Percentiles rank a stretch among this genome's conserved stretches.
phyloP scores from a whole-genome alignment of 2,888 invertebrate genomes.

The Thelaira solivaga region DNA sequence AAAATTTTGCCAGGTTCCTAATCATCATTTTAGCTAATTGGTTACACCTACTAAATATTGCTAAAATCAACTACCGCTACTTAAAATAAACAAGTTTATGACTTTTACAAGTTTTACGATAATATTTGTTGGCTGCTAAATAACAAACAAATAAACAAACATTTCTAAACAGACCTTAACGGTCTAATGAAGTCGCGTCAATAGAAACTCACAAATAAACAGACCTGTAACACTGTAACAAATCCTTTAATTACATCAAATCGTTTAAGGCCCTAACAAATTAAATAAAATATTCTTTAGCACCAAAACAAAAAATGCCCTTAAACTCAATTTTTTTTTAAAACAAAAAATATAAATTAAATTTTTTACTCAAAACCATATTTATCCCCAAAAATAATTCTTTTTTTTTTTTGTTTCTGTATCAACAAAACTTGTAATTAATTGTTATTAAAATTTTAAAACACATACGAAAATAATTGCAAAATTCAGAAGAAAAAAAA shows the following conservation, averaged over 20 bases:
- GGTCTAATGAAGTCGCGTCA: conserved; percentile 63
- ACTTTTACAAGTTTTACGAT: conserved; percentile 28
- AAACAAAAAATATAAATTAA: neutral
- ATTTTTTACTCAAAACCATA: neutral
- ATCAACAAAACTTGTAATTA: conserved; percentile 15
- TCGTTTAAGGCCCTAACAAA: conserved; percentile 29
- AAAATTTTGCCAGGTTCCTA: conserved; percentile 11
- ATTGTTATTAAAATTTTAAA: conserved; percentile 10
- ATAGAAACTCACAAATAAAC: conserved; percentile 16
- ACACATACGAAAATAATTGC: neutral
- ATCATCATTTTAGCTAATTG: conserved; percentile 49
- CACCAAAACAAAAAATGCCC: neutral
- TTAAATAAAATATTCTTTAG: neutral
- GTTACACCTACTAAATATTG: conserved; percentile 50
- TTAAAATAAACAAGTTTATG: conserved; percentile 34
- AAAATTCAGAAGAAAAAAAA: neutral
- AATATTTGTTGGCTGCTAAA: neutral
- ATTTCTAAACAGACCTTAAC: neutral
- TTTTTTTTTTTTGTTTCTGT: neutral
- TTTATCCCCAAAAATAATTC: neutral
- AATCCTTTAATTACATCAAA: conserved; percentile 43
- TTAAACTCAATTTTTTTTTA: neutral
- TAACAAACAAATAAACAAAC: neutral
- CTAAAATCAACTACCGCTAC: neutral
- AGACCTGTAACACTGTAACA: conserved; percentile 30